phyloP scores from a whole-genome alignment of 2,113 vertebrate genomes.

The Macquaria ambigua region DNA sequence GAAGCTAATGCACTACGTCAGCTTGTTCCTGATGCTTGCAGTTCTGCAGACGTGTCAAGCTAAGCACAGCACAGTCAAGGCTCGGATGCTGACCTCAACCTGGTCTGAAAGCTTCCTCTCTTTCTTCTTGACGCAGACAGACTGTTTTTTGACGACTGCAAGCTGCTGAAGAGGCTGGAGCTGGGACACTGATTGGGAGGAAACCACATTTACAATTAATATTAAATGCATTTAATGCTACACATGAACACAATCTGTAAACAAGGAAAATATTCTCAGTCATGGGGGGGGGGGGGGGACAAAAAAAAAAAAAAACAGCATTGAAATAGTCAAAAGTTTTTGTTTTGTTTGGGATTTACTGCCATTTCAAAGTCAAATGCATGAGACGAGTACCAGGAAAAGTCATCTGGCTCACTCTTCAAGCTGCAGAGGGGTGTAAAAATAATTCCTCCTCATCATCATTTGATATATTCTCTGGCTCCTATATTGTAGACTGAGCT shows the following conservation, averaged over 20 bases:
- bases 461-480: constrained; percentile 53
- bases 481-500: constrained; percentile 29
- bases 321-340: not conserved
- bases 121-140: constrained; percentile 72
- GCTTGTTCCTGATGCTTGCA: constrained; percentile 59
- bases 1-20: constrained; percentile 48
- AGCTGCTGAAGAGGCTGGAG: constrained; percentile 69
- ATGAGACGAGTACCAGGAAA: not conserved
- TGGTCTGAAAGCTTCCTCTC: constrained; percentile 44
- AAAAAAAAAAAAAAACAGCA: not conserved
- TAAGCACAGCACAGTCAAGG: constrained; percentile 23
- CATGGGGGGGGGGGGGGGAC: too few species aligned
- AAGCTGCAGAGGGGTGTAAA: constrained; percentile 54
- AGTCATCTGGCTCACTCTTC: constrained; percentile 2
- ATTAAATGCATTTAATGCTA: not conserved
- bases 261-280: not conserved
- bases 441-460: constrained; percentile 39
- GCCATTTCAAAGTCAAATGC: not conserved
- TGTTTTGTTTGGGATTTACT: not conserved
- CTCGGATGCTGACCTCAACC: constrained; percentile 72
- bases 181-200: constrained; percentile 61
- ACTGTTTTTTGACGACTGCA: constrained; percentile 66
- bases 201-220: not conserved
- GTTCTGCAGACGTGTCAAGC: constrained; percentile 59
- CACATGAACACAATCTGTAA: not conserved